Base-by-base conservation (phyloP, 2,888 invertebrate species). In the Choristoneura rosaceana region DNA sequence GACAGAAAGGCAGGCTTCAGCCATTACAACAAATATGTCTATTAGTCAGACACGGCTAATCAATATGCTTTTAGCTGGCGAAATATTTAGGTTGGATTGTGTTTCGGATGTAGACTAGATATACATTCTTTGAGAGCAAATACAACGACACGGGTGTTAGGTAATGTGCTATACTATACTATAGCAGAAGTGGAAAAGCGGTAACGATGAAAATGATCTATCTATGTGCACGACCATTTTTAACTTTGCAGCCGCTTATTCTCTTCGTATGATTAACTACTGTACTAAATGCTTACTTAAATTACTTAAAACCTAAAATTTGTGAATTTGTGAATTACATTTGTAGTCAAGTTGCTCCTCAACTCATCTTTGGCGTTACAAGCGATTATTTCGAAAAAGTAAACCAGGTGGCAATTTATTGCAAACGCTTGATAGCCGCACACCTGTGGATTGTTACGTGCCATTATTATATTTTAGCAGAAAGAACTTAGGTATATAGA, bases 41-140 rank as follows among this genome's bases (percentile, higher is more conserved):
- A 80, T 81, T 78, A 79, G 84, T 80, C 83, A 84, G 84, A 82
- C 85, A 79, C 84, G 76, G 81, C 82, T 83, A 87, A 91, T 91
- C 89, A 84, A 91, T 90, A 90, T 74, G 82, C 86, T 88, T 85
- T 88, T 81, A 87, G 83, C 73, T 74, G 76, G 76, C 45, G 73
- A 71, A 77, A 78, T 74, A 74, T 75, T 76, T 69, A 67, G 66
- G 34, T 76, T 79, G 82, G 77, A 81, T 83, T 69, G 77, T 77
- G 79, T 85, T 82, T 82, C 79, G 70, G 76, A 66, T n/a, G 41
- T 61, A 12, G 14, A 25, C 55, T 55, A 25, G 55, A 55, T 55
- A n/a, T 15, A 47, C 47, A 47, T 15, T 47, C 4, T 47, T 10
- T 55, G 10, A 52, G 55, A 25, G 55, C 55, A 25, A 25, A 55